Percentiles rank a stretch among this genome's conserved stretches.
Evolutionary conservation across 2,797 vertebrate species (phyloP).

Genomic region (Gallinago nigripennis): DNA sequence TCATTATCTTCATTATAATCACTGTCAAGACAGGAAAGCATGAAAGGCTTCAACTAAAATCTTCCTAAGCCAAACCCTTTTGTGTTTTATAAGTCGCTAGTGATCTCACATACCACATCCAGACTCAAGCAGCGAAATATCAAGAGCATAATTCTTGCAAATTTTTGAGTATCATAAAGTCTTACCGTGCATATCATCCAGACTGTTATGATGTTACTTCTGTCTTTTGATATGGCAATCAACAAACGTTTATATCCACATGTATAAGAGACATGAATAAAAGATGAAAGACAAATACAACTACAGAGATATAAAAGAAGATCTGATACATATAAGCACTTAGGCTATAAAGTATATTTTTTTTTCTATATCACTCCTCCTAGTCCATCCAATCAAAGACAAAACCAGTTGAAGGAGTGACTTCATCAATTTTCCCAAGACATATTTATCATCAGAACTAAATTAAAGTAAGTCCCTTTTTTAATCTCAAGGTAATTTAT

Average conservation of each 20-base stretch:
- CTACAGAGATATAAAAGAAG: slow-evolving; percentile 17
- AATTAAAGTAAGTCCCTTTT: slow-evolving; percentile 33
- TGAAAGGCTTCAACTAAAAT: slow-evolving; percentile 19
- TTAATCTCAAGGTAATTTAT: slow-evolving; percentile 50
- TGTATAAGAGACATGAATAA: slow-evolving; percentile 50
- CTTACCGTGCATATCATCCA: slow-evolving; percentile 3
- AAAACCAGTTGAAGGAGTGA: neutral
- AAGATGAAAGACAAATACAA: slow-evolving; percentile 64
- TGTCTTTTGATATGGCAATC: slow-evolving; percentile 64
- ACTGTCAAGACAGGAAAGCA: slow-evolving; percentile 33
- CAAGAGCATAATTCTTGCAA: slow-evolving; percentile 42
- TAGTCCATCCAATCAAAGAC: neutral
- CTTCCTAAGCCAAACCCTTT: neutral
- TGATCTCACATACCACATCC: neutral
- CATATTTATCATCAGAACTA: slow-evolving; percentile 36
- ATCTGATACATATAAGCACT: slow-evolving; percentile 37
- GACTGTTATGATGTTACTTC: slow-evolving; percentile 25
- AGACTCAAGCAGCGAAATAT: slow-evolving; percentile 19
- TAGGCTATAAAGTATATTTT: neutral
- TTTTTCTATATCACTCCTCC: neutral
- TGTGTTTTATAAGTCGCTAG: neutral
- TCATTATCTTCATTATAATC: slow-evolving; percentile 46
- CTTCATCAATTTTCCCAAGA: slow-evolving; percentile 23
- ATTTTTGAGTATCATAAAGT: slow-evolving; percentile 31
- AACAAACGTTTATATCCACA: slow-evolving; percentile 41